Base-by-base conservation (phyloP, 2,113 vertebrate genomes). In the Rhinoptilus africanus region DNA sequence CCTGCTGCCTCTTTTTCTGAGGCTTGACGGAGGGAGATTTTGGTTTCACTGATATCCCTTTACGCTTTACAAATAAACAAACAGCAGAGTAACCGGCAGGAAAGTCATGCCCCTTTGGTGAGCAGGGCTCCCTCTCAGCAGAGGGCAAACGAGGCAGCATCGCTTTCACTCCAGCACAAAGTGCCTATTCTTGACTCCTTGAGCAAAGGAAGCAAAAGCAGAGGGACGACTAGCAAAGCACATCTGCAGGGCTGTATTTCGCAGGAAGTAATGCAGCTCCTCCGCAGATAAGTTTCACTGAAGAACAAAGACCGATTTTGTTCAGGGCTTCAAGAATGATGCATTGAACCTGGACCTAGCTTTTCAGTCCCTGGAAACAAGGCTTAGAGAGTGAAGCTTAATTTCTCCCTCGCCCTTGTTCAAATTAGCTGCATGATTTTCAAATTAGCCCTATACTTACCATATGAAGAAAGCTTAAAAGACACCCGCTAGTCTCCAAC, bases 241-340 rank as follows among this genome's bases (percentile, higher is more conserved):
- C 97, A 96, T 98, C 97, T 98, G 97, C 95, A 85, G 89, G 93
- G 66, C 97, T 92, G 80, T 79, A 92, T 98, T 97, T 96, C 97
- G 97, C 97, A 98, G 98, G 98, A 98, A 98, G 97, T 75, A 85
- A 85, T 16, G 85, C 73, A 89, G 96, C 93, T 98, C 96, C 93
- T 97, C 91, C 71, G 75, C 97, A 98, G 98, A 98, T 98, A 98
- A 96, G 95, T 98, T 98, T 98, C 98, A 97, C 67, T 21, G 51
- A 92, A 59, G 94, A 97, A 98, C 98, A 98, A 98, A 98, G 98
- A 75, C 53, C 64, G 94, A 96, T 97, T 98, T 97, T 98, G 98
- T 98, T 98, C 92, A 34, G 15, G 5, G 53, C 51, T 89, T 92
- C 17, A 21, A 96, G 97, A 98, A 96, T 69, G 96, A 94, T 79